These are phyloP conservation scores for Batillaria attramentaria DNA, from an alignment of 1,140 invertebrate genomes.

Conservation along the genomic window DNA sequence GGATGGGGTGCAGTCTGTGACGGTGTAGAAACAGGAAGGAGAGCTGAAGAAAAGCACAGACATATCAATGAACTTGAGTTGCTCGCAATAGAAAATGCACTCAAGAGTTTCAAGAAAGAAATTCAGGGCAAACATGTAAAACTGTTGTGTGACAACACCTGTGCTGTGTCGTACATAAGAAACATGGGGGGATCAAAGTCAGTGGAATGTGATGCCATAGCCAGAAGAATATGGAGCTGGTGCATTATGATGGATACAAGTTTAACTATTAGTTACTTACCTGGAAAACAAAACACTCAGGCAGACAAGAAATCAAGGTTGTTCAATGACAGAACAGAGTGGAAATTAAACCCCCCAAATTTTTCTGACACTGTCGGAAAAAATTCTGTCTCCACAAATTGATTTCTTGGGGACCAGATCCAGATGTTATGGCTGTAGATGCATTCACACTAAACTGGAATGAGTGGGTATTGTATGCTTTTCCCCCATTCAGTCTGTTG, in stretches of 20 bases:
- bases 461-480: not conserved
- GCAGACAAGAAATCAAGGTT: not conserved
- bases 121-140: not conserved
- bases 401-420: not conserved
- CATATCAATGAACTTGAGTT: conserved; percentile 12
- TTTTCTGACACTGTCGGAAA: not conserved
- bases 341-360: conserved; percentile 1
- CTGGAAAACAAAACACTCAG: not conserved
- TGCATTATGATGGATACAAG: not conserved
- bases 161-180: conserved; percentile 5
- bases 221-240: conserved; percentile 16
- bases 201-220: not conserved
- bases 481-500: conserved; percentile 15
- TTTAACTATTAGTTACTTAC: not conserved
- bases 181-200: conserved; percentile 18
- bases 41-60: not conserved
- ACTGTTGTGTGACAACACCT: conserved; percentile 3
- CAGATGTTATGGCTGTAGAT: not conserved
- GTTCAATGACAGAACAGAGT: conserved; percentile 15
- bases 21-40: not conserved
- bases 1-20: not conserved
- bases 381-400: not conserved
- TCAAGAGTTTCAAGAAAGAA: conserved; percentile 6
- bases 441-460: not conserved
- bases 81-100: not conserved